Evolutionary conservation across 2,113 vertebrate genomes (phyloP), one percentile per base, ranked within the genome.

Genomic region (Cyprinodon brontotheroides): DNA sequence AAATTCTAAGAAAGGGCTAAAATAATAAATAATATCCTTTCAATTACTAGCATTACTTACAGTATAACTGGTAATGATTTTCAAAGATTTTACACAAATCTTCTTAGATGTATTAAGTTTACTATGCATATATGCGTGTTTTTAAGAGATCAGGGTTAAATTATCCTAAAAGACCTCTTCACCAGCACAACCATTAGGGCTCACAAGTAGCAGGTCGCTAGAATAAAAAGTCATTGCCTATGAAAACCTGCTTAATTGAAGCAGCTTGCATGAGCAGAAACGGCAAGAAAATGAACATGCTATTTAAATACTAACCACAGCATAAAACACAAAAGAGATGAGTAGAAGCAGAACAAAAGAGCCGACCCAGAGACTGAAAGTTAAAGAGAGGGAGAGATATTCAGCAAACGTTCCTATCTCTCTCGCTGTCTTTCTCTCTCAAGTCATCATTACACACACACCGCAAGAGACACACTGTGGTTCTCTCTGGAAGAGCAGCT

Each of bases 31-130:
- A 29, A 29, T 29, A 29, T 29, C 66, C 50, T 57, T 57, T 20
- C 20, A n/a, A 77, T 87, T 82, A 83, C 14, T 74, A 80, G 80
- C 80, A 81, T 86, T 72, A 76, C 13, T 69, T 11, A 9, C 57
- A 48, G 29, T 11, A 20, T 61, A 77, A 70, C 37, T 43, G 12
- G 22, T 53, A 68, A 74, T 80, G 86, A 22, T 86, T 88, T 82
- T 79, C 79, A 84, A 68, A 65, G 39, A 81, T 48, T 47, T 61
- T 47, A 39, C 50, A 9, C 2, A 12, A 62, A 78, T 38, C 68
- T 48, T 68, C 60, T 48, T 45, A 8, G 20, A 57, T 9, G 20
- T 2, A 9, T 57, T 20, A 3, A n/a, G 50, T 14, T 57, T 57
- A 10, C 6, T 9, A 3, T 20, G 48, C 15, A 7, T n/a, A 8